Evolutionary conservation across 2,888 invertebrate genomes (phyloP).

Genomic region (Sarcophaga variegata): DNA sequence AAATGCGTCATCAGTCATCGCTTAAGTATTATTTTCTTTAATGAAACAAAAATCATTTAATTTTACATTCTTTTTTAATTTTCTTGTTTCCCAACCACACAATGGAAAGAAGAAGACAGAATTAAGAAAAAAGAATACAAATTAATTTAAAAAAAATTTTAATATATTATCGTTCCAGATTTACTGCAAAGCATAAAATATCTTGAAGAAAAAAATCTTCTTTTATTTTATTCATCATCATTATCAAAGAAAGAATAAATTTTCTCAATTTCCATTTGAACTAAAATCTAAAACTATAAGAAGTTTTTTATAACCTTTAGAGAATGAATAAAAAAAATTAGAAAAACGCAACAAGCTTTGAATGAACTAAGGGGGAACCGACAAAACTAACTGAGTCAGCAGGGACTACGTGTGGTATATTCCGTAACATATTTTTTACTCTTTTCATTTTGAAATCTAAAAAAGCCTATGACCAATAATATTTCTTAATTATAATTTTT

Average conservation of each 20-base stretch:
- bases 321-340: neutral
- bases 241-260: conserved; percentile 42
- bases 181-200: neutral
- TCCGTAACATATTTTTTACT: neutral
- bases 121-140: neutral
- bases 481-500: neutral
- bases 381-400: neutral
- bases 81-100: too few species aligned
- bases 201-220: neutral
- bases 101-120: neutral
- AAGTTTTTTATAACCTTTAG: conserved; percentile 11
- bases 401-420: too few species aligned
- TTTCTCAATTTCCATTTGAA: conserved; percentile 8
- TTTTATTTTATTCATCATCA: conserved; percentile 28
- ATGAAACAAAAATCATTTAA: too few species aligned
- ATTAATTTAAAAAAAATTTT: neutral
- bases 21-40: too few species aligned
- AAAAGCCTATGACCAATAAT: neutral
- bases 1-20: too few species aligned
- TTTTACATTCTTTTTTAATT: too few species aligned
- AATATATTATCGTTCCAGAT: neutral
- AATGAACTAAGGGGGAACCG: neutral
- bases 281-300: neutral
- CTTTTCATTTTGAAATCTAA: neutral
- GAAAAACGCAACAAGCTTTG: conserved; percentile 21